These are phyloP conservation scores for Ennomos fuscantarius DNA, from an alignment of 2,888 invertebrate genomes.

Conservation along the genomic window DNA sequence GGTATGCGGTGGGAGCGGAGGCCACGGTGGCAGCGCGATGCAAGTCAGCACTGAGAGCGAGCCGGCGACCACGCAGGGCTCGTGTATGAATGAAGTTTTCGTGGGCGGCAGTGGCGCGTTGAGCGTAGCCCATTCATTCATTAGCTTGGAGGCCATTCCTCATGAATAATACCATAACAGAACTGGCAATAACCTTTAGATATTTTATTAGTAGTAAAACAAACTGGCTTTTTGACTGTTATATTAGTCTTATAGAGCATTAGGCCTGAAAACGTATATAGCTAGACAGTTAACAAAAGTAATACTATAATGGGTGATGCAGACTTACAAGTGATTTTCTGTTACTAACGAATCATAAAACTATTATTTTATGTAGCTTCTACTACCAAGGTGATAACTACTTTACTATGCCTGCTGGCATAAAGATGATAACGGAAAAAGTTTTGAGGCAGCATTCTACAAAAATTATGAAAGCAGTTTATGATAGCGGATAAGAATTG, in stretches of 20 bases:
- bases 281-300: too few species aligned
- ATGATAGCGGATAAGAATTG: conserved; percentile 6
- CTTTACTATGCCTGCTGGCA: too few species aligned
- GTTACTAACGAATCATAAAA: too few species aligned
- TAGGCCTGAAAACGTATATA: not conserved
- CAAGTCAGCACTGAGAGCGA: conserved; percentile 66
- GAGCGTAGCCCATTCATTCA: conserved; percentile 77
- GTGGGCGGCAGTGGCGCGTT: conserved; percentile 66
- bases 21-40: conserved; percentile 40
- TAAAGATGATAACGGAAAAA: too few species aligned
- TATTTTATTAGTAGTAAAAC: conserved; percentile 31
- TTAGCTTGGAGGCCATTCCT: conserved; percentile 78
- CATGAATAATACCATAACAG: conserved; percentile 80
- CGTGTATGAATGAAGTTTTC: conserved; percentile 75
- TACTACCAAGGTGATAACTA: too few species aligned
- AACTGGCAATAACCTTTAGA: conserved; percentile 68
- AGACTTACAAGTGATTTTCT: too few species aligned
- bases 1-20: conserved; percentile 40
- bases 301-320: too few species aligned
- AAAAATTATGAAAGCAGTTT: too few species aligned
- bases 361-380: too few species aligned
- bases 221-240: not conserved
- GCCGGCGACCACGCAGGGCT: conserved; percentile 71
- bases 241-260: not conserved
- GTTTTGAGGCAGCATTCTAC: too few species aligned